Percentiles rank a stretch among this genome's conserved stretches.
Evolutionary conservation across 2,113 vertebrate species (phyloP).

Genomic region (Urocitellus parryii): DNA sequence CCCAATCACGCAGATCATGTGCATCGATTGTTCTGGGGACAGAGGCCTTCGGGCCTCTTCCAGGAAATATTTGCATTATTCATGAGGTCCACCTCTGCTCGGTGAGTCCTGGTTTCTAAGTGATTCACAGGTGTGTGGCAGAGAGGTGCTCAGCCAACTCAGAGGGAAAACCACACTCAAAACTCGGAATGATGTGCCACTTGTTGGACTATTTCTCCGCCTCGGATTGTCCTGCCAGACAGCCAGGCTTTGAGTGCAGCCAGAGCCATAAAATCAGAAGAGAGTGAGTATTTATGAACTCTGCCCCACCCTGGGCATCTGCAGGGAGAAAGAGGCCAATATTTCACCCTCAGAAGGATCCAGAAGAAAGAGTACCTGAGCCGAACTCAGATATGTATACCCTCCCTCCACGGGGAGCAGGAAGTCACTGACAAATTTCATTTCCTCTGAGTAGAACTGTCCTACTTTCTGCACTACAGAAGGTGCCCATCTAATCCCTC

Average conservation of each 20-base stretch:
- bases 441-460: not conserved
- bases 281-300: not conserved
- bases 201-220: not conserved
- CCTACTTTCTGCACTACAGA: not conserved
- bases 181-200: not conserved
- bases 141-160: not conserved
- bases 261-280: not conserved
- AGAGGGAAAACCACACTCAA: not conserved
- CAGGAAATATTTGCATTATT: not conserved
- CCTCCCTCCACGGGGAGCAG: rapidly evolving
- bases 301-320: not conserved
- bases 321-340: not conserved
- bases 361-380: not conserved
- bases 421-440: not conserved
- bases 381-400: not conserved
- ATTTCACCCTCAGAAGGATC: not conserved
- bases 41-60: not conserved
- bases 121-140: not conserved
- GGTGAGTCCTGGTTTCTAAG: not conserved
- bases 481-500: not conserved
- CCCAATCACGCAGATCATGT: not conserved
- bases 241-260: not conserved
- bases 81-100: not conserved
- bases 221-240: not conserved
- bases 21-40: not conserved